Conservation (phyloP, 1,140 invertebrate species). For the Drosophila lacertosa region DNA sequence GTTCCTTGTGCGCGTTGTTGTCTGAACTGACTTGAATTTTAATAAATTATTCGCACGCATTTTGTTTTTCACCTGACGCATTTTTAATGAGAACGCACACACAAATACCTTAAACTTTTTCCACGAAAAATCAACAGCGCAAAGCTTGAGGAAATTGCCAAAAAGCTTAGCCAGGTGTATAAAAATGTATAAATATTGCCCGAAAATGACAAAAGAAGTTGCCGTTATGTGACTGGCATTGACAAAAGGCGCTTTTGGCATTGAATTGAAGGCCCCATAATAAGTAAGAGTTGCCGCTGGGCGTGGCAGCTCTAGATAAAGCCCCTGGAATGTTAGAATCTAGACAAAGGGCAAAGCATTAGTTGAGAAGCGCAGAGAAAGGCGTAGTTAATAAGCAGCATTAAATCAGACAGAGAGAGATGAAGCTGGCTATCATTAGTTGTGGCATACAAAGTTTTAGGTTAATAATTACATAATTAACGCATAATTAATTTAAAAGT, state of each 20-base stretch:
- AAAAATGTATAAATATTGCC: slow-evolving; percentile 68
- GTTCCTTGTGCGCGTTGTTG: slow-evolving; percentile 40
- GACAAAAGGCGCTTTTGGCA: slow-evolving; percentile 24
- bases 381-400: background rate
- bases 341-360: background rate
- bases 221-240: slow-evolving; percentile 47
- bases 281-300: background rate
- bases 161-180: slow-evolving; percentile 69
- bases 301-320: no score
- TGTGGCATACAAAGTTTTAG: slow-evolving; percentile 2
- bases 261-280: slow-evolving; percentile 6
- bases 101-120: slow-evolving; percentile 57
- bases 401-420: background rate
- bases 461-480: slow-evolving; percentile 75
- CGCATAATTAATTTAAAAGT: slow-evolving; percentile 75
- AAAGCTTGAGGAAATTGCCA: slow-evolving; percentile 21
- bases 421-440: slow-evolving; percentile 4
- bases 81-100: slow-evolving; percentile 63
- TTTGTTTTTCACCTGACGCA: slow-evolving; percentile 54
- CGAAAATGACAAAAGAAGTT: slow-evolving; percentile 53
- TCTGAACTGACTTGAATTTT: slow-evolving; percentile 55
- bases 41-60: slow-evolving; percentile 75
- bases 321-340: background rate
- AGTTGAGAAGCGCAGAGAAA: slow-evolving; percentile 1
- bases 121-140: slow-evolving; percentile 20